Base-by-base conservation (phyloP, 2,113 vertebrate species). In the Abramis brama region DNA sequence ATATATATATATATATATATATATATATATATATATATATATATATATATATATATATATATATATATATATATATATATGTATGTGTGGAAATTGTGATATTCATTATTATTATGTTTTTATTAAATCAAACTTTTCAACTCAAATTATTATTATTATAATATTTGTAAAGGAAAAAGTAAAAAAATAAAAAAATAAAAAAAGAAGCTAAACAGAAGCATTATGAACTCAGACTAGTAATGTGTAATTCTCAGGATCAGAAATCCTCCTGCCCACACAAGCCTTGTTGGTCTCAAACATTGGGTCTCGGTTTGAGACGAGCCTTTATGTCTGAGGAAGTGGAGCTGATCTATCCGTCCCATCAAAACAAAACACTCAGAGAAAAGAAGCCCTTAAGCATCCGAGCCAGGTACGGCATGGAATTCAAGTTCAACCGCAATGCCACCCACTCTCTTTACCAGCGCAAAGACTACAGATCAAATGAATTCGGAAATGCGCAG, bases 401-500 rank as follows among this genome's bases (percentile, higher is more conserved):
- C 75, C 71, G 74, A 43, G 71, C 84, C 84, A 86, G 75, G 62
- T 73, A 82, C 19, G 23, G 83, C 36, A 80, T 25, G 71, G 64
- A 66, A 45, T 86, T 62, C 13, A 27, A 77, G 66, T 74, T 60
- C 17, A 59, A 76, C 73, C 64, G 2, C 81, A 47, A 80, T 80
- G 47, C 84, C 47, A 74, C 85, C 70, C 77, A 90, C 74, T 50
- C 33, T 27, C 33, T 82, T 87, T 74, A 83, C 52, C 86, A 84
- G 77, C 71, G 6, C 85, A 84, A 84, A 84, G 89, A 85, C 77
- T 83, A 47, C 85, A 5, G 39, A 79, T 89, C 85, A 90, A 91
- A 88, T 90, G 92, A 90, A 88, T 89, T 88, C 89, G 91, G 91
- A 92, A 93, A 94, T 92, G 85, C 88, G 87, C 90, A 89, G 91